Percentiles rank a stretch among this genome's conserved stretches.
phyloP scores from a whole-genome alignment of 2,888 invertebrate genomes.

The Microctonus brassicae region DNA sequence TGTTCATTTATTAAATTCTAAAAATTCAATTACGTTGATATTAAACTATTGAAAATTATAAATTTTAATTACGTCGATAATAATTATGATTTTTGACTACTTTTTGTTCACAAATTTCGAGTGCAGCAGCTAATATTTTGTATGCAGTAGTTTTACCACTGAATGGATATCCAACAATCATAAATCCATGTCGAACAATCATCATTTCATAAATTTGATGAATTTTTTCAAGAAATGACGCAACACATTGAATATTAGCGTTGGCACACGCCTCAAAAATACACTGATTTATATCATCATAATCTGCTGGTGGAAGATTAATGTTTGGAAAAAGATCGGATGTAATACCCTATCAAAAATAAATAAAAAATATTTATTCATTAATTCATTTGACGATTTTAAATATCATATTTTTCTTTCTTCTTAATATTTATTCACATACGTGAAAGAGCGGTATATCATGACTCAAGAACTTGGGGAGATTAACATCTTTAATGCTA shows the following conservation, averaged over 20 bases:
- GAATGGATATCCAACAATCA: conserved; percentile 75
- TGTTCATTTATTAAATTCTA: conserved; percentile 83
- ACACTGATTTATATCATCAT: conserved; percentile 78
- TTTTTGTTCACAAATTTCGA: conserved; percentile 72
- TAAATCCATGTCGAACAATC: conserved; percentile 76
- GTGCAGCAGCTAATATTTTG: conserved; percentile 70
- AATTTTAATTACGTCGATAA: not conserved
- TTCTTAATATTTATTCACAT: conserved; percentile 36
- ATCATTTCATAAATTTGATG: conserved; percentile 77
- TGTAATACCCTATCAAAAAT: conserved; percentile 72
- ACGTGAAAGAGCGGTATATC: conserved; percentile 74
- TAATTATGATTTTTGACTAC: conserved; percentile 52
- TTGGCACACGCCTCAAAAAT: conserved; percentile 76
- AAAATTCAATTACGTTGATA: not conserved
- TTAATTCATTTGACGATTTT: not conserved
- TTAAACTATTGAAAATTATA: not conserved
- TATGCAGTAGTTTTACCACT: conserved; percentile 74
- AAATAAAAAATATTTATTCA: conserved; percentile 6
- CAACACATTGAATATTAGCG: conserved; percentile 85
- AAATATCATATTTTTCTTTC: not conserved
- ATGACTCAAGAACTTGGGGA: conserved; percentile 76
- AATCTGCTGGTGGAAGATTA: conserved; percentile 77
- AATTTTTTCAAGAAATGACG: conserved; percentile 73
- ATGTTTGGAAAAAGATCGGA: conserved; percentile 77
- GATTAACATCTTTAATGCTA: conserved; percentile 78